Evolutionary conservation across 2,113 vertebrate species (phyloP), one percentile per base, ranked within the genome.

Genomic region (pig (Sus scrofa)): DNA sequence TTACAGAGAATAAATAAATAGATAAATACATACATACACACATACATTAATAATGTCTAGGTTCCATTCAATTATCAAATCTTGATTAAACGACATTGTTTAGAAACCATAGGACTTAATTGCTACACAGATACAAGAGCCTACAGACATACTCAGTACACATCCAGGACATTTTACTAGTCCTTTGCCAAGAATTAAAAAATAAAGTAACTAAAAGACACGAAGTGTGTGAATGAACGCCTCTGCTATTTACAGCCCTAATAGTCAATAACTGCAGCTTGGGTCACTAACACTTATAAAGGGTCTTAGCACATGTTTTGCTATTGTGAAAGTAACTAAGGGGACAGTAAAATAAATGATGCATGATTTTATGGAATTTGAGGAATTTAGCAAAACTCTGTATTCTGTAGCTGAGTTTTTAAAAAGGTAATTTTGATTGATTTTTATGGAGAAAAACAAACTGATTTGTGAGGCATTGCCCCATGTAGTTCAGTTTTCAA

Each of bases 391-490:
- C 7, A 62, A 83, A 62, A 83, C 44, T 75, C 77, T 83, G 3
- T 71, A 44, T 78, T 85, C 81, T 88, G 13, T 89, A 79, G 32
- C 26, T 30, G 9, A 83, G n/a, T 56, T 19, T 19, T 56, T 39
- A 91, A n/a, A 77, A 86, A 71, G 89, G 54, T 79, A 75, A 84
- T 87, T 73, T 90, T 83, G 58, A 95, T 91, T 62, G 27, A 75
- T 68, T 94, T 96, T 96, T 85, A 71, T 78, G 20, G 12, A 75
- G 7, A 37, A 71, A 95, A n/a, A 7, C 2, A 70, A 3, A 70
- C 52, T 87, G 44, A 78, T 77, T 63, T 95, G 30, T 52, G 84
- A n/a, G 7, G 3, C 7, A 83, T 83, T 44, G 15, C 65, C 39
- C 52, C 6, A 83, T 32, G 89, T 60, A 30, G 7, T 37, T 71